Evolutionary conservation across 2,797 vertebrate species (phyloP).

Genomic region (Argya squamiceps): DNA sequence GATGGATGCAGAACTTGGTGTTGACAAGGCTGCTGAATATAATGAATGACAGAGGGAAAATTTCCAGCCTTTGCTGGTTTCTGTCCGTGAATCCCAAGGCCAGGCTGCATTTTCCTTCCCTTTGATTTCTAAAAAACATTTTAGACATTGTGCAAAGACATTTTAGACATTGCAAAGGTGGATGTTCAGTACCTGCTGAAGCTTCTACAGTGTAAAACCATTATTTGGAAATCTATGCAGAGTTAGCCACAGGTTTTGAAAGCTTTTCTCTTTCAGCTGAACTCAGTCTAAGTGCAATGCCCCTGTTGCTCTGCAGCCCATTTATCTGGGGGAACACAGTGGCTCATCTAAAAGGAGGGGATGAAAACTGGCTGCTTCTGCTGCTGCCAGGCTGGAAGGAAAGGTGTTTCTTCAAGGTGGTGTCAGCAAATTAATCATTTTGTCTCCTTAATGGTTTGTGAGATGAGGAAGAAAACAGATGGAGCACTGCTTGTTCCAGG

Average conservation of each 20-base stretch:
- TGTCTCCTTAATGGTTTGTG: neutral
- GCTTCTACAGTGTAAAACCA: neutral
- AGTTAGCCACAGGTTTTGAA: neutral
- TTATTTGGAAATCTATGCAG: neutral
- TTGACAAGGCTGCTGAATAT: neutral
- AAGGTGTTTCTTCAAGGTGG: neutral
- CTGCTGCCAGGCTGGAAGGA: neutral
- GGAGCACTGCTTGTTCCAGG: slow-evolving; percentile 1
- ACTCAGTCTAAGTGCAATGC: neutral
- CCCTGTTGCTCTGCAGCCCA: neutral
- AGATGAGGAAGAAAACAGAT: neutral
- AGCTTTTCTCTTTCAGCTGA: neutral
- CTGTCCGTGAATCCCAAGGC: neutral
- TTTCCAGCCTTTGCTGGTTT: neutral
- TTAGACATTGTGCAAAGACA: neutral
- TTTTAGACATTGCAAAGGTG: neutral
- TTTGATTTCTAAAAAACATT: neutral
- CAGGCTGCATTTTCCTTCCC: neutral
- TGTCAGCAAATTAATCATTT: neutral
- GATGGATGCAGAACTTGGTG: neutral
- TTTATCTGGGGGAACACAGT: neutral
- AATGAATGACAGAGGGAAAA: neutral
- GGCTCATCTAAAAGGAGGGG: neutral
- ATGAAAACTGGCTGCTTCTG: neutral
- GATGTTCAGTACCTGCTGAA: neutral